phyloP scores from a whole-genome alignment of 2,113 vertebrate species.

The Cavia porcellus region DNA sequence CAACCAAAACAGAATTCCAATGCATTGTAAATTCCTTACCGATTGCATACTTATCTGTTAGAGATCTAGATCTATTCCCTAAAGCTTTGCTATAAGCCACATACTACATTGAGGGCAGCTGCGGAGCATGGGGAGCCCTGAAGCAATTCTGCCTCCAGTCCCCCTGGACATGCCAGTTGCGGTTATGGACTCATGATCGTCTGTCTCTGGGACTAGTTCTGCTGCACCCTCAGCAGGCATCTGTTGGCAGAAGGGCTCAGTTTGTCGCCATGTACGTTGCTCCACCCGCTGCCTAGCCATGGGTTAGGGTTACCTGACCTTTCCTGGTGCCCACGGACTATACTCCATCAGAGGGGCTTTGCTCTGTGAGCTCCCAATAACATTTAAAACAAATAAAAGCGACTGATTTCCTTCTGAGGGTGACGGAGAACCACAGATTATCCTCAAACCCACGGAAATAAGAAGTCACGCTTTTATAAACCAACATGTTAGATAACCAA shows the following conservation, averaged over 20 bases:
- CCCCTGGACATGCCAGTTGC: not conserved
- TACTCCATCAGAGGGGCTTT: not conserved
- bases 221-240: not conserved
- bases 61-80: not conserved
- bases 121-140: not conserved
- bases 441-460: not conserved
- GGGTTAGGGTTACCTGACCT: not conserved
- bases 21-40: not conserved
- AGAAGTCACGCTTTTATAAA: not conserved
- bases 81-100: not conserved
- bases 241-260: not conserved
- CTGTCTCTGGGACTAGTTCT: not conserved
- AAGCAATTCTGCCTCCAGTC: not conserved
- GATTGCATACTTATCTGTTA: not conserved
- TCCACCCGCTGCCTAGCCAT: no score
- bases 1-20: not conserved
- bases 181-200: not conserved
- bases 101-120: not conserved
- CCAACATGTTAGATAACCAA: not conserved
- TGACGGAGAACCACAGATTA: not conserved
- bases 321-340: not conserved
- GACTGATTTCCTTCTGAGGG: not conserved
- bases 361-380: not conserved
- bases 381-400: not conserved
- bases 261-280: not conserved